Base-by-base conservation (phyloP, 2,888 invertebrate species). In the Embidobia sp. region DNA sequence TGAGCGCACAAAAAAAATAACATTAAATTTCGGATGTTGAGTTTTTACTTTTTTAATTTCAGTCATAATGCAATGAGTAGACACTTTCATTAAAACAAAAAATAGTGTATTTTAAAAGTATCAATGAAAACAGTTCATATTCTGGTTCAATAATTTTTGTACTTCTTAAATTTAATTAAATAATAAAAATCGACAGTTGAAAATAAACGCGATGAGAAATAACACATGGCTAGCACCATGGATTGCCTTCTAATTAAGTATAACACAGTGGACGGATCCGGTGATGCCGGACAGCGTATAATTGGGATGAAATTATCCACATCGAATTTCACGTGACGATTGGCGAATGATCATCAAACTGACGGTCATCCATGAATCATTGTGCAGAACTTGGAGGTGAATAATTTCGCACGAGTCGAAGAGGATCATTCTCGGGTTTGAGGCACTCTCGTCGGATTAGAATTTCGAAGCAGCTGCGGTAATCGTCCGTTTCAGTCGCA, bases 401-500 rank as follows among this genome's bases (percentile, higher is more conserved):
- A 77, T 77, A 72, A 72, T 77, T 77, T 67, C 67, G 63, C 73
- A 42, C 67, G 72, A 73, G 73, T 64, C 77, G 63, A 77, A 73
- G 73, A 73, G 77, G 72, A 77, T 76, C 64, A 70, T 70, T 76
- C 70, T 70, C 72, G 72, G 67, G 53, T 67, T 63, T 44, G 67
- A 61, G 55, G 55, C 67, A 77, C 77, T 77, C 77, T 61, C 77
- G 42, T 59, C 37, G 77, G 77, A 77, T 77, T 73, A 69, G 77
- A 77, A 73, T 77, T 73, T 73, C 69, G 73, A 64, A 77, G 77
- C 57, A 73, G 73, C 57, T 64, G 77, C 57, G 73, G 77, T 77
- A 73, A 77, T 77, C 73, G 77, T 37, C 63, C 63, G 73, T 44
- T 67, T 59, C 48, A 19, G 31, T 61, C 46, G 57, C 61, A 59